These are phyloP conservation scores for Chanos chanos DNA, from an alignment of 2,797 vertebrate species.

Conservation along the genomic window DNA sequence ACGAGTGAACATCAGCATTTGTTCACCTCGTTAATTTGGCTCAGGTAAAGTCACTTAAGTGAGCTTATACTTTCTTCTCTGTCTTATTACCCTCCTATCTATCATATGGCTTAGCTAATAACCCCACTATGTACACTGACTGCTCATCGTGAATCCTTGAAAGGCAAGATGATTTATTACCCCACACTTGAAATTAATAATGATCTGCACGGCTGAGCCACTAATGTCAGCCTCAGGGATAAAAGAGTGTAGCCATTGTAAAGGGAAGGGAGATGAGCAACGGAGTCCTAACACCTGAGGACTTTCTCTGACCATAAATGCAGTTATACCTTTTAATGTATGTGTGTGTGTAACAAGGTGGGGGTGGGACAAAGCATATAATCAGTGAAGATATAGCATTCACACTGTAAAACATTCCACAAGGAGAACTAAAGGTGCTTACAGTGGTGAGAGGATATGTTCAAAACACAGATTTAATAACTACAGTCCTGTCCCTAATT, in stretches of 20 bases:
- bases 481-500: too few relatives aligned
- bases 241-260: conserved; percentile 72
- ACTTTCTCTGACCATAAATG: conserved; percentile 46
- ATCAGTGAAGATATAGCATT: too few relatives aligned
- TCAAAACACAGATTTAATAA: too few relatives aligned
- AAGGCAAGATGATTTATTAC: conserved; percentile 71
- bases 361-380: too few relatives aligned
- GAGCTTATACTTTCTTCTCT: conserved; percentile 28
- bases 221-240: conserved; percentile 57
- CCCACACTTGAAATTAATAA: conserved; percentile 70
- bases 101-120: conserved; percentile 58
- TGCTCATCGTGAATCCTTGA: conserved; percentile 61
- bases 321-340: too few relatives aligned
- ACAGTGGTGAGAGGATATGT: too few relatives aligned
- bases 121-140: conserved; percentile 65
- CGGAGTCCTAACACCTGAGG: conserved; percentile 56
- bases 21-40: neutral
- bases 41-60: conserved; percentile 7
- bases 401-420: too few relatives aligned
- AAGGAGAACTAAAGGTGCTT: too few relatives aligned
- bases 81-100: conserved; percentile 60
- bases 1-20: too few relatives aligned
- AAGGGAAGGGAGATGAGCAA: conserved; percentile 57
- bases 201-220: conserved; percentile 55
- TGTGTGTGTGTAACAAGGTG: too few relatives aligned